A percentile compares a stretch with the other conserved stretches of the same genome.
These are phyloP conservation scores for Hemibagrus guttatus DNA, from an alignment of 2,797 vertebrate species.

Conservation along the genomic window DNA sequence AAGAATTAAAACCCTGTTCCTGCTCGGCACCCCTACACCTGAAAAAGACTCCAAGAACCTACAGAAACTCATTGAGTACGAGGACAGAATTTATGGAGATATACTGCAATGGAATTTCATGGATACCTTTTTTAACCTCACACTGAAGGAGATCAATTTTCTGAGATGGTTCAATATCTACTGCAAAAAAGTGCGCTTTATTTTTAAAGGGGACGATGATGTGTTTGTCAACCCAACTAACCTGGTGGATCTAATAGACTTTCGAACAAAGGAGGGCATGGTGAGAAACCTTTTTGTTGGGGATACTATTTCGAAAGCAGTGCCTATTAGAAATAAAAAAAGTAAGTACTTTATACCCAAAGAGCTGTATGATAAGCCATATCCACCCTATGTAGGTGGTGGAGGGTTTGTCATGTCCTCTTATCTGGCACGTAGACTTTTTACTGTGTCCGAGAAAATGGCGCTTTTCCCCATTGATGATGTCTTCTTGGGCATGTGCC, in stretches of 20 bases:
- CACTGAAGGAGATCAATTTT: slow-evolving; percentile 84
- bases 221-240: slow-evolving; percentile 85
- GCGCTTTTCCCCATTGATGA: slow-evolving; percentile 87
- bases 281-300: slow-evolving; percentile 76
- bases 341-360: slow-evolving; percentile 88
- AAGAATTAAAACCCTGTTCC: slow-evolving; percentile 76
- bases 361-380: slow-evolving; percentile 76
- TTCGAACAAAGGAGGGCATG: slow-evolving; percentile 64
- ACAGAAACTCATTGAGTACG: slow-evolving; percentile 79
- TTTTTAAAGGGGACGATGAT: slow-evolving; percentile 86
- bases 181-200: slow-evolving; percentile 75
- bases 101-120: slow-evolving; percentile 87
- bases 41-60: slow-evolving; percentile 79
- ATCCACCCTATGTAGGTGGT: slow-evolving; percentile 82
- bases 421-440: slow-evolving; percentile 67
- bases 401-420: slow-evolving; percentile 84
- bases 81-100: slow-evolving; percentile 78
- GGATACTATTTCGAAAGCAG: slow-evolving; percentile 81
- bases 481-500: slow-evolving; percentile 87
- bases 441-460: slow-evolving; percentile 71
- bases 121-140: slow-evolving; percentile 86
- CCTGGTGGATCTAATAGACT: slow-evolving; percentile 76
- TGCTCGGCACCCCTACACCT: slow-evolving; percentile 73
- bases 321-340: slow-evolving; percentile 78
- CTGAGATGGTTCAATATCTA: slow-evolving; percentile 81